phyloP scores from a whole-genome alignment of 2,113 vertebrate species.

The Oreotragus oreotragus region DNA sequence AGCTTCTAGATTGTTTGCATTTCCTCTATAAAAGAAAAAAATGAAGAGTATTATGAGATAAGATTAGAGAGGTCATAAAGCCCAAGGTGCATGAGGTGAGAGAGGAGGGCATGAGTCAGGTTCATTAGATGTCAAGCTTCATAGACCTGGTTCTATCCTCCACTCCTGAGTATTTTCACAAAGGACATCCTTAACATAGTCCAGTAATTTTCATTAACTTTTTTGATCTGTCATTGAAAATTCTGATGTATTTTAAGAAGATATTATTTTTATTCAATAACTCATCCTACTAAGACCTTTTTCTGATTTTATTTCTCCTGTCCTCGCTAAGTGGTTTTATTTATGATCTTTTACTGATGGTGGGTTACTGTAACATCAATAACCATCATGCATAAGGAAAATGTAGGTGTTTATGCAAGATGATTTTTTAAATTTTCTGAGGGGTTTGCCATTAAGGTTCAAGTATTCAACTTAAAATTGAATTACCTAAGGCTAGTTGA shows the following conservation, averaged over 20 bases:
- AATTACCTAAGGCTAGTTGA: conserved; percentile 4
- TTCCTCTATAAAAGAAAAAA: not conserved
- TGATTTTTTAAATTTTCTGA: not conserved
- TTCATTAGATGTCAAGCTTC: not conserved
- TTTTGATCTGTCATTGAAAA: not conserved
- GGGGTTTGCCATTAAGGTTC: not conserved
- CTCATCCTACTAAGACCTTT: not conserved
- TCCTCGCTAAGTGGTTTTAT: conserved; percentile 7
- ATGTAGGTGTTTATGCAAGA: conserved; percentile 10
- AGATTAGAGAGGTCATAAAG: accelerated
- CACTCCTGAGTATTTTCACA: not conserved
- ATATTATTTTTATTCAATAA: conserved; percentile 5
- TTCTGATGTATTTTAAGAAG: not conserved
- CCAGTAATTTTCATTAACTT: not conserved
- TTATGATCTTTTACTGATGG: conserved; percentile 18
- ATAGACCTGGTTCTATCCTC: not conserved
- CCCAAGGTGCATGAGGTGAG: accelerated
- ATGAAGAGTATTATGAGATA: not conserved
- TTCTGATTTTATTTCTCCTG: conserved; percentile 16
- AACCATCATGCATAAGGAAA: not conserved
- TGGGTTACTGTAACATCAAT: not conserved
- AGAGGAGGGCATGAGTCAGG: accelerated
- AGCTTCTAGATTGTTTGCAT: not conserved
- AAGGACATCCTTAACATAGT: not conserved
- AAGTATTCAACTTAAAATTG: not conserved